Evolutionary conservation across 2,113 vertebrate species (phyloP).

Genomic region (Larimichthys polyactis): DNA sequence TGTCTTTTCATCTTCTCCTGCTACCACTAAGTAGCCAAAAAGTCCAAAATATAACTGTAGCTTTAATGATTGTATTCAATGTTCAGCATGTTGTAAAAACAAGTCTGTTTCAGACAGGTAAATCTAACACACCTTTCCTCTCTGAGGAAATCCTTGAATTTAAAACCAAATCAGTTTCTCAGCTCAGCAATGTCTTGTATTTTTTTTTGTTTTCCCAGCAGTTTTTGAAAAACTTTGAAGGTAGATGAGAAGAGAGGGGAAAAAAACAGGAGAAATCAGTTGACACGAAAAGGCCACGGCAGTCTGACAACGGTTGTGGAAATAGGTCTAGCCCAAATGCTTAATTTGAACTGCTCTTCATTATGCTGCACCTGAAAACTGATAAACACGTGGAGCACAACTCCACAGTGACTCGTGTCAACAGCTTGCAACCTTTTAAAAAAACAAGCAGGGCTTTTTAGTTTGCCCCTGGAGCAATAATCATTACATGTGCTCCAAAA

Average conservation of each 20-base stretch:
- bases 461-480: neutral
- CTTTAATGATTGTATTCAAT: no score
- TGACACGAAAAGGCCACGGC: neutral
- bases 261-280: neutral
- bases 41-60: no score
- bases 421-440: constrained; percentile 3
- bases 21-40: no score
- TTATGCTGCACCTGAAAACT: neutral
- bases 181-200: neutral
- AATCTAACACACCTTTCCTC: neutral
- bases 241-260: neutral
- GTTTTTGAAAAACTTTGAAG: neutral
- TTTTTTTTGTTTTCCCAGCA: neutral
- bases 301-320: neutral
- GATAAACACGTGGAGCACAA: neutral
- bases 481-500: neutral
- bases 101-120: neutral
- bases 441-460: neutral
- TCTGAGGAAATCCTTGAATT: neutral
- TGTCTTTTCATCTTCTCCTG: no score
- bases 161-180: neutral
- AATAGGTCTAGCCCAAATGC: neutral
- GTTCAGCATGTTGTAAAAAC: no score
- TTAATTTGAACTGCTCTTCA: neutral
- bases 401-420: neutral